These are phyloP conservation scores for Papilio polytes DNA, from an alignment of 1,140 invertebrate genomes.

Conservation along the genomic window DNA sequence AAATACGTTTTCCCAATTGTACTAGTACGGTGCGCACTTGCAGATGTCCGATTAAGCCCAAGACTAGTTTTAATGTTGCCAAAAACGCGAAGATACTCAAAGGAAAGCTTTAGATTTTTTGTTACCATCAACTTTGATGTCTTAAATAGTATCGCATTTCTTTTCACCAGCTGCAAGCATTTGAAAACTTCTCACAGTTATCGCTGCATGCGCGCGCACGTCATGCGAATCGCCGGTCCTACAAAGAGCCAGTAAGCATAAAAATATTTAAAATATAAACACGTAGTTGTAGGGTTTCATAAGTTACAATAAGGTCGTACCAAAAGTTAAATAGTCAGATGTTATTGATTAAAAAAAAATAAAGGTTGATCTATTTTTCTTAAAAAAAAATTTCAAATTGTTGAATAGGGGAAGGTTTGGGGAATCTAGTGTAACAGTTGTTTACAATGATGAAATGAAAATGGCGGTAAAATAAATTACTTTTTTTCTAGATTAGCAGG, in stretches of 20 bases:
- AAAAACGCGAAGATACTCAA: no score
- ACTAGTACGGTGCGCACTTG: no score
- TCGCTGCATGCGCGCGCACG: slow-evolving; percentile 63
- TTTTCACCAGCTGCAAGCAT: slow-evolving; percentile 63
- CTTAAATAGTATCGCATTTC: slow-evolving; percentile 9
- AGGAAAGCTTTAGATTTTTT: no score
- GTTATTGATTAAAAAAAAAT: no score
- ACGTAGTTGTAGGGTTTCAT: not conserved
- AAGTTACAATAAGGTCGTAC: not conserved
- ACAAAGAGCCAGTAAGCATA: slow-evolving; percentile 64
- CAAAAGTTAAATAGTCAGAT: no score
- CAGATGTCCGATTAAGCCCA: no score
- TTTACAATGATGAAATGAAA: not conserved
- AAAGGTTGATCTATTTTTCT: not conserved
- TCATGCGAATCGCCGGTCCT: slow-evolving; percentile 64
- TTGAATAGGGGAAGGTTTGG: no score
- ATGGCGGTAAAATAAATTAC: not conserved
- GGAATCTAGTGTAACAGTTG: not conserved
- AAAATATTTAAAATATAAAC: not conserved
- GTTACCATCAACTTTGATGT: not conserved
- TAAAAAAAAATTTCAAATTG: no score
- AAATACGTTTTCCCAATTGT: no score
- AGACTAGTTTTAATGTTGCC: no score
- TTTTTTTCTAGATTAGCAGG: slow-evolving; percentile 7
- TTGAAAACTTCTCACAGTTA: slow-evolving; percentile 60